Base-by-base conservation (phyloP, 2,797 vertebrate genomes). In the Tamandua tetradactyla region DNA sequence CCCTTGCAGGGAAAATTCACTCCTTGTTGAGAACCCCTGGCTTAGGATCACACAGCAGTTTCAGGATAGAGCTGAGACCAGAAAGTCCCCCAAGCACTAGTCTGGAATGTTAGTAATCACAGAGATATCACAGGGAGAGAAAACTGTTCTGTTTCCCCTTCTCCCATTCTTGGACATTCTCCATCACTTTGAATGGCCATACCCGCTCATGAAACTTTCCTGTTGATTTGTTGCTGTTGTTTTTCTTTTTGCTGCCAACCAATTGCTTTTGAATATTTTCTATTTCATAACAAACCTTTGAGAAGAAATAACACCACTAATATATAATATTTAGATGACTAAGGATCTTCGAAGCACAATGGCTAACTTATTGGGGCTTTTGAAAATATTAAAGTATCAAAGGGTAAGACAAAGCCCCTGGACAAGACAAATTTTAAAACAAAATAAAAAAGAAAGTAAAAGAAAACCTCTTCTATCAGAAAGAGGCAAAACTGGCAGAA, bases 141-240 rank as follows among this genome's bases (percentile, higher is more conserved):
- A 88, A 55, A 47, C 27, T 5, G 47, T 32, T 88, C 10, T 32
- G n/a, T 37, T 44, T 7, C 55, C 13, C 44, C 61, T 23, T 55
- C n/a, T 25, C 47, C 35, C 14, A 0, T 18, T 11, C 13, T 4
- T 10, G 35, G 27, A 4, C 86, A 17, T 1, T 13, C 6, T 1
- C 9, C 25, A n/a, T 35, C 3, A 22, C 12, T 37, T 25, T 7
- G 3, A 49, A 47, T 2, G 32, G 22, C 61, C 44, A 7, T 10
- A 5, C 11, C 22, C 35, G 62, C 62, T 44, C 15, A 35, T 37
- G 32, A 23, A 12, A 62, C 27, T 44, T 17, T n/a, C 40, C 62
- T 6, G 3, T 15, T 30, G 37, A 14, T 52, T 52, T 52, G 49
- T 52, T 52, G 49, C 17, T 62, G 27, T 62, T 30, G 59, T 27